Base-by-base conservation (phyloP, 2,797 vertebrate genomes). In the Orientallactaga sibirica region DNA sequence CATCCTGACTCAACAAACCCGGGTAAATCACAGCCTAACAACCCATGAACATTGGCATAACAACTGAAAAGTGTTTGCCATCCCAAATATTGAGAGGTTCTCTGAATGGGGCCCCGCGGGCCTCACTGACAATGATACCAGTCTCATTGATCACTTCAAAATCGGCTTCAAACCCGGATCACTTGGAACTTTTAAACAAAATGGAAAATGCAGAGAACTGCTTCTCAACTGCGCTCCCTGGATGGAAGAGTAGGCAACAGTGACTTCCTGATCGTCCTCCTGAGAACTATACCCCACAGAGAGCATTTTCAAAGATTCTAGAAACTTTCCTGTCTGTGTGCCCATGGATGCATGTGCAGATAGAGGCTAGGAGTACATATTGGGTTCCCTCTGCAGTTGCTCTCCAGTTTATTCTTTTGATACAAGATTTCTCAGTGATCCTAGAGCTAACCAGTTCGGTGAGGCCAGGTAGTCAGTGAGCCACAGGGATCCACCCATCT, bases 51-150 rank as follows among this genome's bases (percentile, higher is more conserved):
- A 19, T 43, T 62, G 55, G 20, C 14, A 5, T 7, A 33, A 84
- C 24, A 78, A 25, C 6, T 52, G 5, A 86, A 91, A 74, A 6
- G 3, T 66, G 64, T 62, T 81, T 88, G 22, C 37, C 41, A 77
- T 1, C 1, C 15, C 43, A 48, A 66, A 7, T 2, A 0, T 19
- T 5, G 0, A 86, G 16, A 41, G 9, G 3, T 55, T n/a, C 48
- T 68, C 61, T 43, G 7, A 43, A 24, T 48, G 33, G 52, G 14
- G 1, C 2, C 24, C 55, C 41, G 29, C 66, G 67, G 2, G 33
- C 33, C 33, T 20, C 12, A 18, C 20, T 0, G 67, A 9, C 33
- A 33, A 12, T 22, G 24, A 81, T n/a, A 22, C 3, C 48, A 37
- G 77, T 73, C 43, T 86, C 52, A 48, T 18, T 33, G 25, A 68